Evolutionary conservation across 2,888 invertebrate genomes (phyloP), one percentile per base, ranked within the genome.

Genomic region (Archips xylosteana): DNA sequence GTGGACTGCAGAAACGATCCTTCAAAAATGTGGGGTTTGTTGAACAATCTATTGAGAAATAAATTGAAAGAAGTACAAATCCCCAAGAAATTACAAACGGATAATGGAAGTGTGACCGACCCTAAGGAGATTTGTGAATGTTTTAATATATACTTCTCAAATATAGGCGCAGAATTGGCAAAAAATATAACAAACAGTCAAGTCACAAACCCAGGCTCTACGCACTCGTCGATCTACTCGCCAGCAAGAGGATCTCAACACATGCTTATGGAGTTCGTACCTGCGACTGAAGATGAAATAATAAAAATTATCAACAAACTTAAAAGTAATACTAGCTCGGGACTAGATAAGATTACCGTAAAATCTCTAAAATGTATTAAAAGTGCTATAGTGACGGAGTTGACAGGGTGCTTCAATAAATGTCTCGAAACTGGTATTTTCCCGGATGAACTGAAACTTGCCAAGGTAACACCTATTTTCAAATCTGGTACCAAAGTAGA

Each of bases 351-450:
- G 32, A 62, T 67, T n/a, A 62, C 51, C 12, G 39, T 49, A 1
- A 67, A 72, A 54, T 36, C 36, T 34, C 8, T 67, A 47, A 73
- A 73, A 59, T 73, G 73, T 42, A 5, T 69, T 0, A 64, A 69
- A 64, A 1, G 12, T 3, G 2, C 51, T 15, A 59, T 73, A 15
- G 9, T 65, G 0, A 8, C 54, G 8, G 23, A 42, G 12, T n/a
- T 73, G 5, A 60, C 69, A 1, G 1, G 49, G 3, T 65, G 65
- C 13, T 13, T 64, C 1, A 70, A 70, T 34, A 34, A 45, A 5
- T 63, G 54, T 15, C 3, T 70, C 2, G 23, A 6, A 6, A 9
- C 12, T 10, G 70, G 63, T 10, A 10, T 6, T 3, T 71, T 71
- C 13, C 64, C 71, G 6, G 47, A 64, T 49, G 36, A 10, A 1